Evolutionary conservation across 2,888 invertebrate species (phyloP).

Genomic region (Diaperis boleti): DNA sequence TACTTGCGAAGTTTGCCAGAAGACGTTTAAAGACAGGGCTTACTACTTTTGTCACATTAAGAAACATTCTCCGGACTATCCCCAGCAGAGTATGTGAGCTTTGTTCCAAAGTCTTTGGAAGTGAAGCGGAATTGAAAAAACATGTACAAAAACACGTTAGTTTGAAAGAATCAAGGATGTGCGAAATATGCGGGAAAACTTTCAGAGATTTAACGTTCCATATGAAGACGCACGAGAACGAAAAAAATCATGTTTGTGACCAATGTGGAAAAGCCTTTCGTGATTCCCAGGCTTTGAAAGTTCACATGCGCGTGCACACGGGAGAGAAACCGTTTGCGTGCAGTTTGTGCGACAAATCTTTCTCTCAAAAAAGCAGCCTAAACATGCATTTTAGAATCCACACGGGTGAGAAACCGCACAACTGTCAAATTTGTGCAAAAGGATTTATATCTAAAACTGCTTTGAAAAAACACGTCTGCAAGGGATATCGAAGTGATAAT

Average conservation of each 20-base stretch:
- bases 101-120: not conserved
- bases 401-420: conserved; percentile 67
- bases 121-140: not conserved
- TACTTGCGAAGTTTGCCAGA: conserved; percentile 13
- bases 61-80: not conserved
- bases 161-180: not conserved
- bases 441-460: conserved; percentile 6
- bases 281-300: not conserved
- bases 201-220: not conserved
- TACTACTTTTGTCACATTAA: not conserved
- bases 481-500: too few relatives aligned
- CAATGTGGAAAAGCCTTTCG: not conserved
- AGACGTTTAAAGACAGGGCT: not conserved
- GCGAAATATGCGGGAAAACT: not conserved
- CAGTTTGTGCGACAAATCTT: conserved; percentile 45
- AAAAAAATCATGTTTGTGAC: conserved; percentile 2
- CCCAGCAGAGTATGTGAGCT: not conserved
- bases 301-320: conserved; percentile 60
- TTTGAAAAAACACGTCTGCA: conserved; percentile 59
- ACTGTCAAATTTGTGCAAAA: conserved; percentile 40
- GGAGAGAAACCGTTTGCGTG: conserved; percentile 67
- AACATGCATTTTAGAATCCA: conserved; percentile 61
- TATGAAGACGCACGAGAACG: not conserved
- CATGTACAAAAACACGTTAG: not conserved
- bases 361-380: not conserved